Conservation (phyloP, 2,888 invertebrate species). For the Hoplodrina blanda region DNA sequence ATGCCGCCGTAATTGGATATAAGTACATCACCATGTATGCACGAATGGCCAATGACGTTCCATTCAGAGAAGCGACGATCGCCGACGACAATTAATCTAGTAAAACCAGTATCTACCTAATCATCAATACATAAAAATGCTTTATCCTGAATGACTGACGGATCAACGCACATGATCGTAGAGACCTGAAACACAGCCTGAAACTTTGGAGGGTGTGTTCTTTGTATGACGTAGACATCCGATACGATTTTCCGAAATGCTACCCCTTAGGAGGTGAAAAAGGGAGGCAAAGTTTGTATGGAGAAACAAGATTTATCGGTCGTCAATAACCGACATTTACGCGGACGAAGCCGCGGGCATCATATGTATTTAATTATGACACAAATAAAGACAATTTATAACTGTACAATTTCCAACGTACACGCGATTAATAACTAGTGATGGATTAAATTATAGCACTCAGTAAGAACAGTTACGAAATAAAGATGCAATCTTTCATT, state of each 20-base stretch:
- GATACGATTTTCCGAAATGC: no score
- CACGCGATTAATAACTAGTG: constrained; percentile 19
- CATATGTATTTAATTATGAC: constrained; percentile 55
- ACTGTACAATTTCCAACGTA: constrained; percentile 37
- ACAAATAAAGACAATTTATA: constrained; percentile 40
- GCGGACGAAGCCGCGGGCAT: no score
- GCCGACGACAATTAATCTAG: constrained; percentile 39
- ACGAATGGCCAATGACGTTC: constrained; percentile 41
- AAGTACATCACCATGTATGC: constrained; percentile 48
- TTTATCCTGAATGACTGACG: no score
- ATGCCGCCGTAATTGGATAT: constrained; percentile 67
- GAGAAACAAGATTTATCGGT: no score
- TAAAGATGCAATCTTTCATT: constrained; percentile 49
- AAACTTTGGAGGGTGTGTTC: no score
- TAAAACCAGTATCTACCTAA: constrained; percentile 48
- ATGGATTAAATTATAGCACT: constrained; percentile 40
- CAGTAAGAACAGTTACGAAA: constrained; percentile 45
- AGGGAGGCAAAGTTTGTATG: no score
- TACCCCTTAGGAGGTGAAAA: no score
- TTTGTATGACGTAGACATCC: no score
- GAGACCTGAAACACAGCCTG: no score
- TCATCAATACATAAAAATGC: constrained; percentile 27
- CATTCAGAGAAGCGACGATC: constrained; percentile 42
- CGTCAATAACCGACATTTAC: no score
- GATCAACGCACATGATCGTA: no score